Conservation (phyloP, 2,113 vertebrate species). For the Pungitius pungitius region DNA sequence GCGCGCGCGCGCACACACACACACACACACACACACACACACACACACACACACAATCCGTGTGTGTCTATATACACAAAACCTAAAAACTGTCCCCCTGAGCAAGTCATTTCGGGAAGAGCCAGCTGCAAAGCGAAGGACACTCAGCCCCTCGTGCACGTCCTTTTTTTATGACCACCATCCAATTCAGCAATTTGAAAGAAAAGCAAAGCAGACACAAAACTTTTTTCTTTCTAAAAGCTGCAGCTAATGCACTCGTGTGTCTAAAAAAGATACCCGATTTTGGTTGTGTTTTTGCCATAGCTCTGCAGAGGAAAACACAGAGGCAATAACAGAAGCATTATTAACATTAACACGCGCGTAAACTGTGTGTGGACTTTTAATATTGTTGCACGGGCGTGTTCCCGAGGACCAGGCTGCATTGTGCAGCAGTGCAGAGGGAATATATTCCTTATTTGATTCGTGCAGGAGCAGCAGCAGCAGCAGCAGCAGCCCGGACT, state of each 20-base stretch:
- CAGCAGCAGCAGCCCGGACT: conserved; percentile 85
- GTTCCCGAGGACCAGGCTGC: conserved; percentile 56
- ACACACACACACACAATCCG: conserved; percentile 15
- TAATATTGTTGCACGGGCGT: conserved; percentile 68
- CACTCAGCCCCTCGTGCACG: conserved; percentile 44
- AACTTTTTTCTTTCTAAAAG: conserved; percentile 22
- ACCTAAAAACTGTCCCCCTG: conserved; percentile 61
- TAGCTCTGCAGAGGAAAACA: conserved; percentile 19
- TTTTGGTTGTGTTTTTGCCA: conserved; percentile 28
- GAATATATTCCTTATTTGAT: conserved; percentile 84
- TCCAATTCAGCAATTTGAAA: conserved; percentile 63
- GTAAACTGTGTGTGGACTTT: conserved; percentile 61
- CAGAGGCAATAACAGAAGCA: conserved; percentile 58
- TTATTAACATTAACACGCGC: conserved; percentile 68
- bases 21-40: conserved; percentile 26
- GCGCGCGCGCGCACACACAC: conserved; percentile 12
- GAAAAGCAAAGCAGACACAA: conserved; percentile 36
- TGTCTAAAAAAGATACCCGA: conserved; percentile 46
- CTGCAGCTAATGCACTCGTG: conserved; percentile 30
- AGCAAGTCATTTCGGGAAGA: conserved; percentile 66
- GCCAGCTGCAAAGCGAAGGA: conserved; percentile 75
- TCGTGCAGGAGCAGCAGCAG: conserved; percentile 87
- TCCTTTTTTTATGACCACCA: conserved; percentile 56
- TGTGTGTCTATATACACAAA: conserved; percentile 41
- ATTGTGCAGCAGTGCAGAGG: conserved; percentile 72